A percentile compares a stretch with the other conserved stretches of the same genome.
phyloP scores from a whole-genome alignment of 2,888 invertebrate genomes.

The Thysanoteuthis rhombus region DNA sequence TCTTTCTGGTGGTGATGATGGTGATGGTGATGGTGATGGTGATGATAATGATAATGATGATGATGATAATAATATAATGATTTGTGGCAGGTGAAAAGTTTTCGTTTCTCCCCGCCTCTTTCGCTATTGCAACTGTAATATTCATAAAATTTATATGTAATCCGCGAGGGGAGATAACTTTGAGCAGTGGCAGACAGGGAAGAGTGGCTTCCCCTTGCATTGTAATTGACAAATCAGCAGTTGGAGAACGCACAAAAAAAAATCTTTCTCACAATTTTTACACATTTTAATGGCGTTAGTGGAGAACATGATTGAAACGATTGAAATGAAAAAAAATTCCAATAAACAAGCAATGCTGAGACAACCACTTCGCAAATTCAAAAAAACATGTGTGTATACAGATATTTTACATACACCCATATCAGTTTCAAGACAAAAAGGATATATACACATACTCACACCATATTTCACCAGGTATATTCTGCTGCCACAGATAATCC shows the following conservation, averaged over 20 bases:
- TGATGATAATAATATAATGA: background rate
- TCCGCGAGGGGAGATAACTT: background rate
- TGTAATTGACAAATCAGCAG: slow-evolving; percentile 12
- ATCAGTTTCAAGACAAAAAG: too few relatives aligned
- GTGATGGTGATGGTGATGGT: background rate
- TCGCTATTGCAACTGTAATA: background rate
- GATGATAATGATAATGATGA: background rate
- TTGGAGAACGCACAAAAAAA: background rate
- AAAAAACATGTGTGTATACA: background rate
- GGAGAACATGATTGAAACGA: background rate
- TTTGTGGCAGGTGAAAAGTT: background rate
- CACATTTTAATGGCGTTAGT: background rate
- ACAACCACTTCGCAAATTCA: background rate
- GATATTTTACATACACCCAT: background rate
- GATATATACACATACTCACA: too few relatives aligned
- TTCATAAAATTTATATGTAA: background rate
- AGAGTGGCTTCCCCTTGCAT: background rate
- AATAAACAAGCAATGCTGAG: background rate
- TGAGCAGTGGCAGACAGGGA: slow-evolving; percentile 12
- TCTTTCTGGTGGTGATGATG: background rate
- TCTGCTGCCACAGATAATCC: too few relatives aligned
- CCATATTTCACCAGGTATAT: too few relatives aligned
- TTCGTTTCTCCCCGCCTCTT: background rate
- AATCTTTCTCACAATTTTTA: background rate
- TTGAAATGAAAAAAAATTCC: background rate